These are phyloP conservation scores for Polypedilum vanderplanki DNA, from an alignment of 1,140 invertebrate species.

Conservation along the genomic window DNA sequence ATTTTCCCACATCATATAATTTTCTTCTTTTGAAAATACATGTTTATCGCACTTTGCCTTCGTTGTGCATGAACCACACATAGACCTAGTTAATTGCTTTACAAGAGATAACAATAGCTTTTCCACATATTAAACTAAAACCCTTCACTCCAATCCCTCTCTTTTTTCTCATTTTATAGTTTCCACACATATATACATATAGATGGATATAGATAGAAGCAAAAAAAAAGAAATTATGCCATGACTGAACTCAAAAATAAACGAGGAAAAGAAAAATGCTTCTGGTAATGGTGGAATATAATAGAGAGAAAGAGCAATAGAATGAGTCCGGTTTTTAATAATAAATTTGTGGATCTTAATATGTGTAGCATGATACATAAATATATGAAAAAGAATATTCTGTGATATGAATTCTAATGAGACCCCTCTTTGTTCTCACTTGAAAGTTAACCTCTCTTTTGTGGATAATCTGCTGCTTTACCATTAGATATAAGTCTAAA, in stretches of 20 bases:
- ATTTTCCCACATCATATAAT: conserved; percentile 28
- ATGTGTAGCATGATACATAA: conserved; percentile 12
- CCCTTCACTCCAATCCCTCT: not conserved
- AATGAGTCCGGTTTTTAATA: conserved; percentile 22
- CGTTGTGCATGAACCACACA: not conserved
- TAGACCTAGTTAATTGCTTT: conserved; percentile 23
- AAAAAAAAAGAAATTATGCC: not conserved
- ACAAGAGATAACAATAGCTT: conserved; percentile 26
- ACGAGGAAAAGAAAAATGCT: not conserved
- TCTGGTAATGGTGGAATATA: not conserved
- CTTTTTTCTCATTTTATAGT: not conserved
- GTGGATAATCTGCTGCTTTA: not conserved
- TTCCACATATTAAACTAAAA: conserved; percentile 15
- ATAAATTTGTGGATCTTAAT: conserved; percentile 27
- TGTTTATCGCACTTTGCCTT: not conserved
- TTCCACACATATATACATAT: not conserved
- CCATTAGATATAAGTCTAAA: no score
- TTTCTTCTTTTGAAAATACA: not conserved
- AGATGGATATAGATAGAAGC: not conserved
- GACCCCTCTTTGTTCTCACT: not conserved
- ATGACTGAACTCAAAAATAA: not conserved
- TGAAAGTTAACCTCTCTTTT: no score
- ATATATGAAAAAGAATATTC: not conserved
- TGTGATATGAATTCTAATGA: conserved; percentile 28
- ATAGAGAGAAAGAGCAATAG: not conserved